phyloP scores from a whole-genome alignment of 2,797 vertebrate species.

The Enteromius trimaculatus region DNA sequence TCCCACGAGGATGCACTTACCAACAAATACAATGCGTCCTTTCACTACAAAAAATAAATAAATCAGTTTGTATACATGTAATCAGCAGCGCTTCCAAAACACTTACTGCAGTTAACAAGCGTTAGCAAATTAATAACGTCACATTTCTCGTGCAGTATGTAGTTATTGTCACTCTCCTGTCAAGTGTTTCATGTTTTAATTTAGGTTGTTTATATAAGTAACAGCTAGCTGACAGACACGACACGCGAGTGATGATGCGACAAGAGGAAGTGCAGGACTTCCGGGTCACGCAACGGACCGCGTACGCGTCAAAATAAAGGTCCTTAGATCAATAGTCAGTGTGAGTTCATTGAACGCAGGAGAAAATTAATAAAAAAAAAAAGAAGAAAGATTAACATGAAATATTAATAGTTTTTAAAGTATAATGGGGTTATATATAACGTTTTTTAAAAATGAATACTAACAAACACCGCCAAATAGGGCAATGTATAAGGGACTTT shows the following conservation, averaged over 20 bases:
- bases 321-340: not conserved
- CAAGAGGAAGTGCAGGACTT: slow-evolving; percentile 8
- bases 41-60: not conserved
- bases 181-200: slow-evolving; percentile 33
- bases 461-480: not conserved
- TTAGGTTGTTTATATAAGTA: not conserved
- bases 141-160: not conserved
- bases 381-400: no score
- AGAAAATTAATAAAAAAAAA: not conserved
- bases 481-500: not conserved
- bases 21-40: not conserved
- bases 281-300: not conserved
- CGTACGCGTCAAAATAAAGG: slow-evolving; percentile 4
- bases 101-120: no score
- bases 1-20: slow-evolving; percentile 11
- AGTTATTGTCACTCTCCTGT: slow-evolving; percentile 9
- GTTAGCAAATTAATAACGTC: not conserved
- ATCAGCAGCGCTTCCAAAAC: slow-evolving; percentile 3
- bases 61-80: not conserved
- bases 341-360: not conserved
- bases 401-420: not conserved
- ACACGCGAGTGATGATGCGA: slow-evolving; percentile 5
- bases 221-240: slow-evolving; percentile 23
- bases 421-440: not conserved
- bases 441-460: not conserved